Percentiles rank a stretch among this genome's conserved stretches.
phyloP scores from a whole-genome alignment of 2,113 vertebrate species.

The Phocoena sinus region DNA sequence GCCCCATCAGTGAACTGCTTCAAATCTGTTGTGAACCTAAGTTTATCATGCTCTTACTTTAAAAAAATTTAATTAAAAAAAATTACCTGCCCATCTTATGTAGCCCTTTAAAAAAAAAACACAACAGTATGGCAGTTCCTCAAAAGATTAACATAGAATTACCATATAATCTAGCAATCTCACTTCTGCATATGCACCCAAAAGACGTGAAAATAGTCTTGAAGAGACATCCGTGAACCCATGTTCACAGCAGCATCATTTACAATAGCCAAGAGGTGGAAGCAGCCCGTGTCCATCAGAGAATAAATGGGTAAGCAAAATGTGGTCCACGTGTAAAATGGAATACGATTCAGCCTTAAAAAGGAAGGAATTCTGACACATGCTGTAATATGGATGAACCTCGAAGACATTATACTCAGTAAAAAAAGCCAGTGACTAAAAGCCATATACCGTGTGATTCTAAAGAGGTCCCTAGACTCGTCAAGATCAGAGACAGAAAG shows the following conservation, averaged over 20 bases:
- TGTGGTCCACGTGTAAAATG: fast-evolving
- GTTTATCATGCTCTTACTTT: neutral
- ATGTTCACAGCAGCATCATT: neutral
- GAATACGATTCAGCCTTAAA: neutral
- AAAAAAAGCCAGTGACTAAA: neutral
- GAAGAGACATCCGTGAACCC: neutral
- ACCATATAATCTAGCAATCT: neutral
- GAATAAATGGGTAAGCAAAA: neutral
- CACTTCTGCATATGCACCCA: neutral
- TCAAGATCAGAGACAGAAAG: neutral
- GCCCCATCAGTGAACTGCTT: neutral
- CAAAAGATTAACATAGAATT: neutral
- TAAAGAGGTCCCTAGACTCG: neutral
- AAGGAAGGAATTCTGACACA: neutral
- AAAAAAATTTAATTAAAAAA: neutral
- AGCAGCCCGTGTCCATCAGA: neutral
- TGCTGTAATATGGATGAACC: neutral
- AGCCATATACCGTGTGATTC: neutral
- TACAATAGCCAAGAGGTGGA: neutral
- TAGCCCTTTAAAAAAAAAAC: neutral
- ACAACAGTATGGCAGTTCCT: neutral
- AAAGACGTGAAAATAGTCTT: neutral
- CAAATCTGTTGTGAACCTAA: neutral
- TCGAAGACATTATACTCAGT: neutral
- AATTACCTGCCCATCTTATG: neutral